phyloP scores from a whole-genome alignment of 2,888 invertebrate genomes.

The Buathra laborator region DNA sequence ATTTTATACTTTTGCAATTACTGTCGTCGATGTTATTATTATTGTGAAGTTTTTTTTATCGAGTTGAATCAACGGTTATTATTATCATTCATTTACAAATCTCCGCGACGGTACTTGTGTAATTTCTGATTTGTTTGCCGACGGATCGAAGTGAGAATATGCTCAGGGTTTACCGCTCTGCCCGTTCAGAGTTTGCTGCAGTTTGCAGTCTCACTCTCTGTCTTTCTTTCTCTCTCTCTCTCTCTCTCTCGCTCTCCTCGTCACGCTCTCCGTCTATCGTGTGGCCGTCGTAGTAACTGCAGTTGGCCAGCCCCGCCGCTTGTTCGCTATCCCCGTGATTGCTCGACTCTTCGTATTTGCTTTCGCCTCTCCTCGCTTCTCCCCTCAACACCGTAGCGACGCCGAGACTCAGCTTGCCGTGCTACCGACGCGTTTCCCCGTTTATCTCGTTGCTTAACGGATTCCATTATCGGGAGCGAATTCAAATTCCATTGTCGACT shows the following conservation, averaged over 20 bases:
- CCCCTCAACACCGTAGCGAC: conserved; percentile 13
- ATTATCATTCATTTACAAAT: conserved; percentile 64
- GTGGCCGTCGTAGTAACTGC: conserved; percentile 66
- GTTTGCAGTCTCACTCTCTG: conserved; percentile 55
- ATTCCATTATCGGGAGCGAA: conserved; percentile 71
- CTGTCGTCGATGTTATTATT: neutral
- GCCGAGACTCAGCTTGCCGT: conserved; percentile 59
- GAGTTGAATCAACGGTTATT: conserved; percentile 22
- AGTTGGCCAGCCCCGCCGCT: conserved; percentile 62
- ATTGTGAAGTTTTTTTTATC: neutral
- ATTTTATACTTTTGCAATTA: neutral
- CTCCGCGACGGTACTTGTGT: conserved; percentile 58
- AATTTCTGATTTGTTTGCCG: conserved; percentile 68
- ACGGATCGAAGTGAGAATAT: conserved; percentile 68
- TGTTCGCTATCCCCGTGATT: conserved; percentile 68
- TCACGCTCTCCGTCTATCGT: conserved; percentile 25
- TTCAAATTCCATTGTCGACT: conserved; percentile 75
- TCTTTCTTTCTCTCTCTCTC: conserved; percentile 9
- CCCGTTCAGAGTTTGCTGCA: conserved; percentile 57
- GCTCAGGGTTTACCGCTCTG: conserved; percentile 59
- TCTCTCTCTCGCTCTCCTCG: conserved; percentile 4
- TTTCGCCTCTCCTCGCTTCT: conserved; percentile 51
- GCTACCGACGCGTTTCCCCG: conserved; percentile 65
- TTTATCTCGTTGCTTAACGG: conserved; percentile 71
- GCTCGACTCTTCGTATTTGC: conserved; percentile 70